Evolutionary conservation across 2,113 vertebrate species (phyloP).

Genomic region (Carettochelys insculpta): DNA sequence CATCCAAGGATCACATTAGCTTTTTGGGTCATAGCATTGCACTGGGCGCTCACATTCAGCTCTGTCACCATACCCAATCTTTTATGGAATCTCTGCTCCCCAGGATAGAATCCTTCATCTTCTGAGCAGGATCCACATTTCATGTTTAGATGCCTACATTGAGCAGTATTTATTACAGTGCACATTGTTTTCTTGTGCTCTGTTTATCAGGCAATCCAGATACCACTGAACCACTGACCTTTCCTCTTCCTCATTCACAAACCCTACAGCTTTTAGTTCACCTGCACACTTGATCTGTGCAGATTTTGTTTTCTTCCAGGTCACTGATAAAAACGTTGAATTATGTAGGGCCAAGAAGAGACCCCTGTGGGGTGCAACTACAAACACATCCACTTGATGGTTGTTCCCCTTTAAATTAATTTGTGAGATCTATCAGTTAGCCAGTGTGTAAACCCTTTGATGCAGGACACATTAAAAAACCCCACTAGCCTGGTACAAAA

Average conservation of each 20-base stretch:
- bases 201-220: not conserved
- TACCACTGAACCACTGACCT: not conserved
- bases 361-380: not conserved
- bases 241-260: not conserved
- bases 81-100: not conserved
- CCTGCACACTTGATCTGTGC: not conserved
- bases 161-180: not conserved
- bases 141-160: not conserved
- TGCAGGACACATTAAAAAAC: too few species aligned
- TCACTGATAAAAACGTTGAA: not conserved
- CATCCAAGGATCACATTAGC: not conserved
- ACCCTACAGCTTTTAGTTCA: not conserved
- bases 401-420: not conserved
- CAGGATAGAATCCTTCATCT: not conserved
- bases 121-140: not conserved
- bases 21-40: not conserved
- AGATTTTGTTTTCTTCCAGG: not conserved
- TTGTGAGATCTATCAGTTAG: not conserved
- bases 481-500: too few species aligned
- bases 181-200: not conserved
- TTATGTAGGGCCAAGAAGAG: not conserved
- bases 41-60: not conserved
- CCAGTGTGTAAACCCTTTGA: not conserved
- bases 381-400: not conserved
- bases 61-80: not conserved